Evolutionary conservation across 2,113 vertebrate genomes (phyloP).

Genomic region (Clarias gariepinus): DNA sequence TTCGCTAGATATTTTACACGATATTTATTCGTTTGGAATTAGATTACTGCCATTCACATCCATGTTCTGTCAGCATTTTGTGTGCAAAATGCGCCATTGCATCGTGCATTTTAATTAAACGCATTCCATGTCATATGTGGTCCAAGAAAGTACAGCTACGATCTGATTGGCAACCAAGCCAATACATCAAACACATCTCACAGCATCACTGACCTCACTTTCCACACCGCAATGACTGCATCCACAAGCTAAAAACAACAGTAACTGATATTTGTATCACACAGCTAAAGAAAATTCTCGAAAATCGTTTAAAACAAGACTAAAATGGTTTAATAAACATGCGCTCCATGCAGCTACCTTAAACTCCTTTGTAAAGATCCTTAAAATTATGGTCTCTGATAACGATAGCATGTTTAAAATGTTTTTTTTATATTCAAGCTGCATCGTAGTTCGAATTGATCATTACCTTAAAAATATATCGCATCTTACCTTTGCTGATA

Average conservation of each 20-base stretch:
- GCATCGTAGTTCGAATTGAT: not conserved
- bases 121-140: conserved; percentile 47
- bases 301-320: not conserved
- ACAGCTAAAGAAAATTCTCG: not conserved
- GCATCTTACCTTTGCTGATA: conserved; percentile 71
- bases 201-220: not conserved
- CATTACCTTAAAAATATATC: conserved; percentile 28
- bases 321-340: not conserved
- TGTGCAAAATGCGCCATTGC: conserved; percentile 46
- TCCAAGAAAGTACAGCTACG: conserved; percentile 27
- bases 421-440: not conserved
- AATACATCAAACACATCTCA: conserved; percentile 47
- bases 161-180: conserved; percentile 34
- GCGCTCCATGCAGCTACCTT: not conserved
- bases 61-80: not conserved
- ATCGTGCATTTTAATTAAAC: conserved; percentile 27
- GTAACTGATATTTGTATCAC: not conserved
- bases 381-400: conserved; percentile 2
- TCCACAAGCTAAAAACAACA: conserved; percentile 15
- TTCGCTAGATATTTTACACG: not conserved
- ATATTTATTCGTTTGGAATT: not conserved
- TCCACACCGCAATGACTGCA: conserved; percentile 28
- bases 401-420: not conserved
- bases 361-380: conserved; percentile 7
- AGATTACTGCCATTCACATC: not conserved